These are phyloP conservation scores for Lethrus apterus DNA, from an alignment of 1,140 invertebrate genomes.

Conservation along the genomic window DNA sequence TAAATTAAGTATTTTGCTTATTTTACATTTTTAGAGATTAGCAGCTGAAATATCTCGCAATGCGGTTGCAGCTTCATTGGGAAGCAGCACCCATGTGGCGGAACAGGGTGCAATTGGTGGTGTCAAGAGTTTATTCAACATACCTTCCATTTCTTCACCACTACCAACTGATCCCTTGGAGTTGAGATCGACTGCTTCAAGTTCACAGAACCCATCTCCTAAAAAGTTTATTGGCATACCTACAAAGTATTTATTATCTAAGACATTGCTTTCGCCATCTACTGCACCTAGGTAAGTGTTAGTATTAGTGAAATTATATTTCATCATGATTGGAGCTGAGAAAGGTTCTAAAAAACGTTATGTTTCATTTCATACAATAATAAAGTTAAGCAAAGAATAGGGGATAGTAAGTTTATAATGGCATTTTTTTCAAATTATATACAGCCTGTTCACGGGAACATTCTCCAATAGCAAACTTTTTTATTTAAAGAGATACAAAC, in stretches of 20 bases:
- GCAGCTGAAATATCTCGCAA: constrained; percentile 65
- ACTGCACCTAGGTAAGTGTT: constrained; percentile 4
- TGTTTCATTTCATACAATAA: too few relatives aligned
- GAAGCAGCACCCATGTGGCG: constrained; percentile 27
- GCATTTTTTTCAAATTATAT: too few relatives aligned
- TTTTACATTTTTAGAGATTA: constrained; percentile 47
- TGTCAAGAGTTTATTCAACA: constrained; percentile 30
- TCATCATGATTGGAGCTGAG: too few relatives aligned
- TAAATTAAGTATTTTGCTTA: neutral
- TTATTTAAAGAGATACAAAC: too few relatives aligned
- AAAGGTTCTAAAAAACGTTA: too few relatives aligned
- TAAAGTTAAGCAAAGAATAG: too few relatives aligned
- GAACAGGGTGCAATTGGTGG: constrained; percentile 24
- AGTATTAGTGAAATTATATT: too few relatives aligned
- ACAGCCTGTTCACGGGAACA: too few relatives aligned
- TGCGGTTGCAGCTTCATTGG: constrained; percentile 47
- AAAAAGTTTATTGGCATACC: constrained; percentile 9
- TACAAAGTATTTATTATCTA: constrained; percentile 9
- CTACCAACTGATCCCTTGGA: neutral
- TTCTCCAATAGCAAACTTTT: too few relatives aligned
- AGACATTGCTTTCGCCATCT: neutral
- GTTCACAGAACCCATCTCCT: neutral
- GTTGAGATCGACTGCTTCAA: neutral
- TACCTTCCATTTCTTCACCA: constrained; percentile 12
- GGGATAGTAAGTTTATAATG: too few relatives aligned